Percentiles rank a stretch among this genome's conserved stretches.
Conservation (phyloP, 2,888 invertebrate genomes). For the Acanthococcus lagerstroemiae region DNA sequence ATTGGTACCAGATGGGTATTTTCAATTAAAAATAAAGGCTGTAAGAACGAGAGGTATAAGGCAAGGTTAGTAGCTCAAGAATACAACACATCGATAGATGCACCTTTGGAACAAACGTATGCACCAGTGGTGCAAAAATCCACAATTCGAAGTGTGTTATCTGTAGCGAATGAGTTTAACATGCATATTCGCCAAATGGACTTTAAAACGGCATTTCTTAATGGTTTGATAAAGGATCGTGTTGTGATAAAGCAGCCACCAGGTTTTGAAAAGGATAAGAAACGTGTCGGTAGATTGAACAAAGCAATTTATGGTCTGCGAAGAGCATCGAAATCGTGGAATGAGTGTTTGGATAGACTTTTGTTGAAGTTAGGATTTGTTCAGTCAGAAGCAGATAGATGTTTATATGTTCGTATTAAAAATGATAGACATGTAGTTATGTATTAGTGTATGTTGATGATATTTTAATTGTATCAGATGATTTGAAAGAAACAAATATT, state of each 20-base stretch:
- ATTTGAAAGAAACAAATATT: not conserved
- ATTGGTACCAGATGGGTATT: slow-evolving; percentile 25
- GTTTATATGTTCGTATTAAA: not conserved
- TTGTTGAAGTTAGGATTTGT: not conserved
- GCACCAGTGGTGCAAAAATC: not conserved
- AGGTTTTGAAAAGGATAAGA: not conserved
- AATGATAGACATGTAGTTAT: not conserved
- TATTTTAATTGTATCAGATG: not conserved
- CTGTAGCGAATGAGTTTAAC: not conserved
- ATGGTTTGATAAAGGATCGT: not conserved
- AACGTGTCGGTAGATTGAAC: not conserved
- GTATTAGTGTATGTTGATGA: not conserved
- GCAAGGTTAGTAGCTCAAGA: not conserved
- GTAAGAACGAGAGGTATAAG: not conserved
- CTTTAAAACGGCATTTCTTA: not conserved
- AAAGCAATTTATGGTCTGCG: not conserved
- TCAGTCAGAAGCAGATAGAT: not conserved
- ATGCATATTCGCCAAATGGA: not conserved
- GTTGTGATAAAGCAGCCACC: not conserved
- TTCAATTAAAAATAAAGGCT: slow-evolving; percentile 33
- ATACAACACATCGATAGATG: not conserved
- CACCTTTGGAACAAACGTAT: not conserved
- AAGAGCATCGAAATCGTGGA: not conserved
- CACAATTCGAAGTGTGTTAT: not conserved
- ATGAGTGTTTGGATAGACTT: not conserved